Percentiles rank a stretch among this genome's conserved stretches.
phyloP scores from a whole-genome alignment of 2,888 invertebrate genomes.

The Catocala sponsa region DNA sequence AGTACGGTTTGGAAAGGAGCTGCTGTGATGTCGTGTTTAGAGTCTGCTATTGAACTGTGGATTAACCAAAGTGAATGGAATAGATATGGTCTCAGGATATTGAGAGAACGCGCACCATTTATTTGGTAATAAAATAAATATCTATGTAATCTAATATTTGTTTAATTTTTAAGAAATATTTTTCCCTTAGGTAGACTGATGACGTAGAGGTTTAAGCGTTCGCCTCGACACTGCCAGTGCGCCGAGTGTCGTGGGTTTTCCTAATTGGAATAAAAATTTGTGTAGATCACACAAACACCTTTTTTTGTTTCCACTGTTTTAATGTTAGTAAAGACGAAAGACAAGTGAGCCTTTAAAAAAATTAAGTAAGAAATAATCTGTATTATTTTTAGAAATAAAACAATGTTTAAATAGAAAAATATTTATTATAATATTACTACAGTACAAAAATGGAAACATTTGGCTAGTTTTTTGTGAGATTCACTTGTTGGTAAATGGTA shows the following conservation, averaged over 20 bases:
- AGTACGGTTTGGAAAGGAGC: slow-evolving; percentile 98
- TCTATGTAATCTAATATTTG: neutral
- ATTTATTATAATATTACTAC: slow-evolving; percentile 23
- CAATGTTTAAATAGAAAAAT: slow-evolving; percentile 20
- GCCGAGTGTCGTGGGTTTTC: no score
- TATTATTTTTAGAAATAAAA: slow-evolving; percentile 15
- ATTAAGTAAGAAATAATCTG: no score
- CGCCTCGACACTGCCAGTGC: no score
- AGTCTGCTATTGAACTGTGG: slow-evolving; percentile 98
- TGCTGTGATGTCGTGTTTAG: slow-evolving; percentile 96
- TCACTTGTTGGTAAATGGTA: slow-evolving; percentile 14
- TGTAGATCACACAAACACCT: no score
- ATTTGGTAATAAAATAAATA: slow-evolving; percentile 89
- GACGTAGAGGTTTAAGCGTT: no score
- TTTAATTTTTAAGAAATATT: neutral
- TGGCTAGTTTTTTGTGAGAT: slow-evolving; percentile 32
- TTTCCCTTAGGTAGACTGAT: no score
- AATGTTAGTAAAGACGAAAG: no score
- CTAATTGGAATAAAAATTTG: no score
- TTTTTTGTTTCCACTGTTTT: no score
- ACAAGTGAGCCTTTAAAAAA: no score
- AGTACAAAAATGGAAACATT: slow-evolving; percentile 21
- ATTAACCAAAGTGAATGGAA: slow-evolving; percentile 95
- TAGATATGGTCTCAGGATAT: slow-evolving; percentile 93
- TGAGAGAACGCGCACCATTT: slow-evolving; percentile 97